phyloP scores from a whole-genome alignment of 1,140 invertebrate species.

The Archivesica marissinica region DNA sequence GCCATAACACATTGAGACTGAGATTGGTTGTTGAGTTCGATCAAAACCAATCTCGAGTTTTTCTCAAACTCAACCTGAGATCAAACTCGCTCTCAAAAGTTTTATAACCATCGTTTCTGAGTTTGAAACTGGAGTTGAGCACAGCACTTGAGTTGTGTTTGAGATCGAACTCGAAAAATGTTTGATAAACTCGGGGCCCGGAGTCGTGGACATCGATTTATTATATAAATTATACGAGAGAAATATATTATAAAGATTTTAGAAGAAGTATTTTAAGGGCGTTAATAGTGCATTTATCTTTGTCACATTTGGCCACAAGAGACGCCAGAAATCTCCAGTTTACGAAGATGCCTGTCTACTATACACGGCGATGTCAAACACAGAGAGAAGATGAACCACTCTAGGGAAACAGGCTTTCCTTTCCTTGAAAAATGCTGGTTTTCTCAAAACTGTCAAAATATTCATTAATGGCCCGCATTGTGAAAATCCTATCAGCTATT shows the following conservation, averaged over 20 bases:
- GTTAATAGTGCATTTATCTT: conserved; percentile 42
- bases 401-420: conserved; percentile 20
- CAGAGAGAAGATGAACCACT: conserved; percentile 8
- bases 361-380: conserved; percentile 19
- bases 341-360: conserved; percentile 22
- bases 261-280: background rate
- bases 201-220: too few species aligned
- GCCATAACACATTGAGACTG: too few species aligned
- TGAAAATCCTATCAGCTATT: conserved; percentile 43
- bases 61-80: too few species aligned
- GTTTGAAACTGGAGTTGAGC: too few species aligned
- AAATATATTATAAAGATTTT: conserved; percentile 37
- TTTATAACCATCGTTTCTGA: too few species aligned
- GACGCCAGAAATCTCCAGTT: conserved; percentile 30
- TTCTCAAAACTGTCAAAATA: conserved; percentile 62
- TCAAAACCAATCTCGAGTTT: too few species aligned
- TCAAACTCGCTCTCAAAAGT: too few species aligned
- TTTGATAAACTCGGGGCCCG: too few species aligned
- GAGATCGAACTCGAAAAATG: too few species aligned
- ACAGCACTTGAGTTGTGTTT: too few species aligned
- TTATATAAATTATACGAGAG: too few species aligned
- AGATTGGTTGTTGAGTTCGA: too few species aligned
- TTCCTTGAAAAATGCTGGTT: conserved; percentile 36
- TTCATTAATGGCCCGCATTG: conserved; percentile 59
- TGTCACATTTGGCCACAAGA: conserved; percentile 18